Evolutionary conservation across 2,888 invertebrate species (phyloP).

Genomic region (Drosophila nr. medialis): DNA sequence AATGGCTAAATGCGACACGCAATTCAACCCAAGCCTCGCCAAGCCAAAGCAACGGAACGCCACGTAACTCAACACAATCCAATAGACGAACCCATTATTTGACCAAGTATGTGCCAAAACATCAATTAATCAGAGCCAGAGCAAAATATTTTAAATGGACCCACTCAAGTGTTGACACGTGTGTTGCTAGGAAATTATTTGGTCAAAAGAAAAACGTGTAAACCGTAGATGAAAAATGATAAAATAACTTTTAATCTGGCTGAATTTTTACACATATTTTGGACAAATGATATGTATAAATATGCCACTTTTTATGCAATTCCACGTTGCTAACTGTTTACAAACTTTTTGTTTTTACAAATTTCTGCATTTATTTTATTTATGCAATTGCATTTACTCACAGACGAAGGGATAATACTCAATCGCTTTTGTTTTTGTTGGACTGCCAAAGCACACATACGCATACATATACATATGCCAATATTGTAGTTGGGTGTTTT

Average conservation of each 20-base stretch:
- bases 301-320: background rate
- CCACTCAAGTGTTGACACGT: slow-evolving; percentile 1
- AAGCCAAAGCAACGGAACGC: background rate
- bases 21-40: slow-evolving; percentile 20
- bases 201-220: background rate
- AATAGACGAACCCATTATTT: slow-evolving; percentile 37
- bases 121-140: slow-evolving; percentile 60
- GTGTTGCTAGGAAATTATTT: background rate
- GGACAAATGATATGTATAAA: background rate
- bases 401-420: background rate
- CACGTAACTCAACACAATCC: slow-evolving; percentile 1
- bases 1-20: slow-evolving; percentile 64
- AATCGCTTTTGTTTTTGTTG: background rate
- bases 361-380: background rate
- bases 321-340: background rate
- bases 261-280: background rate
- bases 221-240: background rate
- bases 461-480: background rate
- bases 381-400: background rate
- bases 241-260: background rate
- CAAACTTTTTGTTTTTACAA: background rate
- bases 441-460: background rate
- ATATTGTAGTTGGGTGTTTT: background rate
- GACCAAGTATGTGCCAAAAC: slow-evolving; percentile 50
- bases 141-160: background rate